These are phyloP conservation scores for Iphiclides podalirius DNA, from an alignment of 2,888 invertebrate genomes.

Conservation along the genomic window DNA sequence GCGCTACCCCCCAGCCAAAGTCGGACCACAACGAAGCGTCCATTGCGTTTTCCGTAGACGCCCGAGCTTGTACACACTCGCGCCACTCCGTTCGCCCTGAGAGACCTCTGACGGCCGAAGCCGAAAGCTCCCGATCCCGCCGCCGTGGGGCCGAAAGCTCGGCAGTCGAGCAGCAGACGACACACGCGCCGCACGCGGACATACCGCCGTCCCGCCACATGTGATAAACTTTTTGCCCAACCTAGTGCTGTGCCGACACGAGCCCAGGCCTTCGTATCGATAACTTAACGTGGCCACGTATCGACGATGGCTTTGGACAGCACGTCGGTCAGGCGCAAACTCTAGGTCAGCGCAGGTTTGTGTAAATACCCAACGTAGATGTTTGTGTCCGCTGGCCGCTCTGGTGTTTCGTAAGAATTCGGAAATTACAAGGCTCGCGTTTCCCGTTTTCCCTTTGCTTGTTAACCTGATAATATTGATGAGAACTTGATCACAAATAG, in stretches of 20 bases:
- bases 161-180: slow-evolving; percentile 52
- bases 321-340: slow-evolving; percentile 37
- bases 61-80: too few relatives aligned
- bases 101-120: slow-evolving; percentile 23
- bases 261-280: slow-evolving; percentile 29
- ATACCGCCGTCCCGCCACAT: slow-evolving; percentile 41
- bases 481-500: too few relatives aligned
- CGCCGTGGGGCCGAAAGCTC: slow-evolving; percentile 14
- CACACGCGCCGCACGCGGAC: slow-evolving; percentile 37
- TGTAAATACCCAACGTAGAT: slow-evolving; percentile 22
- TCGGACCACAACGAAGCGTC: slow-evolving; percentile 37
- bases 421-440: too few relatives aligned
- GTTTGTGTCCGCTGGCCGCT: slow-evolving; percentile 14
- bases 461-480: too few relatives aligned
- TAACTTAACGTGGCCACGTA: slow-evolving; percentile 33
- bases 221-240: slow-evolving; percentile 62
- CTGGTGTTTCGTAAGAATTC: background rate
- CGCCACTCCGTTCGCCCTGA: slow-evolving; percentile 10
- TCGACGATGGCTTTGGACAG: slow-evolving; percentile 47
- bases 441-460: too few relatives aligned
- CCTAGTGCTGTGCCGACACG: slow-evolving; percentile 48
- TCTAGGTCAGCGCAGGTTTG: slow-evolving; percentile 42
- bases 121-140: slow-evolving; percentile 33
- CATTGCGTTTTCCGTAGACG: slow-evolving; percentile 48
- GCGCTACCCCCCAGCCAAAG: too few relatives aligned